Base-by-base conservation (phyloP, 1,140 invertebrate species). In the Heliconius congener region DNA sequence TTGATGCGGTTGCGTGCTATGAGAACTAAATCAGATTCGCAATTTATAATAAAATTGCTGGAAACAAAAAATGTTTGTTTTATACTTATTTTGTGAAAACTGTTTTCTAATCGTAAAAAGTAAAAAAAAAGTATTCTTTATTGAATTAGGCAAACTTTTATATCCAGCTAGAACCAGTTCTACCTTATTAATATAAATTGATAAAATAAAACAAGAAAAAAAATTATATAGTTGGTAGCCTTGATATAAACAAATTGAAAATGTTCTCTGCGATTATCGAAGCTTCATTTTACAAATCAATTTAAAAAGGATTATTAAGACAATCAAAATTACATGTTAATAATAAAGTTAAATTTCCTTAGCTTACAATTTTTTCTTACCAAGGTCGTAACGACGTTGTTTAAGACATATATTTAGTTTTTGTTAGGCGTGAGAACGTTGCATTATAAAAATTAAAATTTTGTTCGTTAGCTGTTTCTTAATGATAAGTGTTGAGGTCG, bases 351-450 rank as follows among this genome's bases (percentile, higher is more conserved):
- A 9, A 73, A 76, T 83, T 83, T 82, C 84, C 81, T 84, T 78
- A 81, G 55, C 76, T 79, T 84, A 82, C 75, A 74, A 42, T 78
- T 81, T 76, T 75, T 74, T 81, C 76, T 79, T 80, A 80, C 81
- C 87, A 90, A 91, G 89, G 90, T 81, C 78, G 82, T 71, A 55
- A 77, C 74, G 81, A 85, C 82, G 82, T 85, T 87, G 80, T 82
- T 86, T 78, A 76, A 86, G 77, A 80, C 81, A 78, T 85, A 82
- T 83, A 85, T 84, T 60, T 81, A 80, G 76, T 87, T 88, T 82
- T n/a, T n/a, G n/a, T n/a, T n/a, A n/a, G 82, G 83, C 91, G 92
- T 93, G 92, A 90, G 92, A 94, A 94, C 83, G 81, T 84, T 89
- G 85, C 78, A 90, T 91, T 88, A 87, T 87, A 88, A 88, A 87